These are phyloP conservation scores for Lasioglossum leucozonium DNA, from an alignment of 2,888 invertebrate genomes.

Conservation along the genomic window DNA sequence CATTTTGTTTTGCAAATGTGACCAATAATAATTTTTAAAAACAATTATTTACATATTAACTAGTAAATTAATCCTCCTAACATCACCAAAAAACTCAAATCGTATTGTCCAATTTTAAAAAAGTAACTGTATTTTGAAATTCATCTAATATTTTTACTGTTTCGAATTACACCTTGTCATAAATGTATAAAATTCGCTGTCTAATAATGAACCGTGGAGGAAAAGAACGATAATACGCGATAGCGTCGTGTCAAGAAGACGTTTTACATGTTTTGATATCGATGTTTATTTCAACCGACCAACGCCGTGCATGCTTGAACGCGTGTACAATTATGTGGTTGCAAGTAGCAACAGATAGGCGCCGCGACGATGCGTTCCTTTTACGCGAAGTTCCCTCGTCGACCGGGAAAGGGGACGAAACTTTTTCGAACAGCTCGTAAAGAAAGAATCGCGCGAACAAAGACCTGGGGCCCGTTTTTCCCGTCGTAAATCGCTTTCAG, in stretches of 20 bases:
- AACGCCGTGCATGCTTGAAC: background rate
- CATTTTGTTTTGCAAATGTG: no score
- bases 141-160: no score
- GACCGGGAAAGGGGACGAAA: background rate
- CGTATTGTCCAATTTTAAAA: no score
- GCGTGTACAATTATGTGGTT: background rate
- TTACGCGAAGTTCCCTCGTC: background rate
- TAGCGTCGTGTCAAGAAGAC: background rate
- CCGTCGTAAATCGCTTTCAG: constrained; percentile 30
- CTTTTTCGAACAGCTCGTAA: background rate
- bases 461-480: background rate
- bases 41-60: no score
- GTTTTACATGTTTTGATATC: background rate
- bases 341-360: background rate
- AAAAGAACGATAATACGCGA: background rate
- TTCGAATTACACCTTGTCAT: no score
- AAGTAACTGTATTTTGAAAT: no score
- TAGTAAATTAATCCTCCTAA: no score
- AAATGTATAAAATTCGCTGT: no score
- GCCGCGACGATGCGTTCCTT: background rate
- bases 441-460: background rate
- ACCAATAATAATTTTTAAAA: no score
- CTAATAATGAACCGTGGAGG: background rate
- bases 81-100: no score
- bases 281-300: background rate